A percentile compares a stretch with the other conserved stretches of the same genome.
Conservation (phyloP, 2,888 invertebrate genomes). For the Cremastinae sp. region DNA sequence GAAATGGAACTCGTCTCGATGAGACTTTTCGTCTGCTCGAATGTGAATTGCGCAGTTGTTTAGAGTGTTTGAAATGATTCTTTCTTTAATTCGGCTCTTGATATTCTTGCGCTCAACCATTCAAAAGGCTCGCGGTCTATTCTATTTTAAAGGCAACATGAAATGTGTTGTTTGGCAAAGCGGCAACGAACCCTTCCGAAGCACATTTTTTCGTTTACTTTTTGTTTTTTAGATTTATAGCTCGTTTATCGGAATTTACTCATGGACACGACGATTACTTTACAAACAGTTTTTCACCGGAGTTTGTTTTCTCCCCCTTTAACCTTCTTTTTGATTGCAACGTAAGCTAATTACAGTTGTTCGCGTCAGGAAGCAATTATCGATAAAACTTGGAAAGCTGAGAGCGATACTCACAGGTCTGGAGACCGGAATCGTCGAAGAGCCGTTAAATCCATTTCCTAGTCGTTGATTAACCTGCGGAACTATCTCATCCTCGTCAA, state of each 20-base stretch:
- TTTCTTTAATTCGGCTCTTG: conserved; percentile 13
- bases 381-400: conserved; percentile 38
- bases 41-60: conserved; percentile 19
- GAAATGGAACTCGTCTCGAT: conserved; percentile 43
- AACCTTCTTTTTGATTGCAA: conserved; percentile 37
- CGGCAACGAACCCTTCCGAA: conserved; percentile 52
- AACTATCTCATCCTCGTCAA: conserved; percentile 69
- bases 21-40: conserved; percentile 29
- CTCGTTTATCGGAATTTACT: conserved; percentile 16
- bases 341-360: conserved; percentile 60
- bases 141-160: conserved; percentile 52
- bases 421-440: conserved; percentile 49
- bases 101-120: conserved; percentile 12
- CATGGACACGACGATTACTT: conserved; percentile 41
- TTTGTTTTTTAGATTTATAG: neutral
- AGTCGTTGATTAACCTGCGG: conserved; percentile 66
- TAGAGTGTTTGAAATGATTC: conserved; percentile 9
- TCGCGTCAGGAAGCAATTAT: conserved; percentile 58
- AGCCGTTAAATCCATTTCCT: conserved; percentile 58
- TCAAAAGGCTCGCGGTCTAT: conserved; percentile 41
- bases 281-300: conserved; percentile 12
- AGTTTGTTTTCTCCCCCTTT: neutral
- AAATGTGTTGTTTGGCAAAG: conserved; percentile 50
- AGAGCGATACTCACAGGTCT: conserved; percentile 53
- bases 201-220: conserved; percentile 32